phyloP scores from a whole-genome alignment of 2,113 vertebrate species.

The Saccopteryx bilineata region DNA sequence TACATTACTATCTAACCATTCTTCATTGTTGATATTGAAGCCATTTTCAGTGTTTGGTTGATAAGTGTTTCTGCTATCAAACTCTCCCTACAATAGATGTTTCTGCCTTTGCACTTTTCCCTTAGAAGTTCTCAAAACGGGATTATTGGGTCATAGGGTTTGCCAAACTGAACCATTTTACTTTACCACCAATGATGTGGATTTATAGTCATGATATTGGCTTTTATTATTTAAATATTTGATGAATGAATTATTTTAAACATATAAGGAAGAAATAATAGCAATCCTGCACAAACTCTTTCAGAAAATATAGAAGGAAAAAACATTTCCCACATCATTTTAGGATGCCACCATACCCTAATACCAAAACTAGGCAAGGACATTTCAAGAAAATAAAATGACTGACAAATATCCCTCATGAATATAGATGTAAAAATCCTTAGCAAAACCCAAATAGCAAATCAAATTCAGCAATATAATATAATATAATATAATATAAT shows the following conservation, averaged over 20 bases:
- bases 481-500: not conserved
- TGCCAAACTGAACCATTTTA: not conserved
- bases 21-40: not conserved
- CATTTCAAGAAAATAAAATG: slow-evolving; percentile 31
- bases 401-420: not conserved
- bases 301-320: slow-evolving; percentile 4
- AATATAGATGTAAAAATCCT: not conserved
- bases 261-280: slow-evolving; percentile 12
- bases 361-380: not conserved
- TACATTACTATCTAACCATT: not conserved
- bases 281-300: not conserved
- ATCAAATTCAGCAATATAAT: not conserved
- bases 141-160: not conserved
- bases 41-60: slow-evolving; percentile 4
- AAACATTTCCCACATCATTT: slow-evolving; percentile 12
- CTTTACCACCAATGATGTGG: not conserved
- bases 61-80: slow-evolving; percentile 8
- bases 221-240: too few species aligned
- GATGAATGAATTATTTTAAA: not conserved
- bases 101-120: slow-evolving; percentile 32
- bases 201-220: not conserved
- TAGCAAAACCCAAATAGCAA: not conserved
- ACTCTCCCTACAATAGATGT: not conserved
- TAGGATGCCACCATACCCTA: not conserved
- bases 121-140: slow-evolving; percentile 7